Base-by-base conservation (phyloP, 2,888 invertebrate species). In the Stegana nigrithorax region DNA sequence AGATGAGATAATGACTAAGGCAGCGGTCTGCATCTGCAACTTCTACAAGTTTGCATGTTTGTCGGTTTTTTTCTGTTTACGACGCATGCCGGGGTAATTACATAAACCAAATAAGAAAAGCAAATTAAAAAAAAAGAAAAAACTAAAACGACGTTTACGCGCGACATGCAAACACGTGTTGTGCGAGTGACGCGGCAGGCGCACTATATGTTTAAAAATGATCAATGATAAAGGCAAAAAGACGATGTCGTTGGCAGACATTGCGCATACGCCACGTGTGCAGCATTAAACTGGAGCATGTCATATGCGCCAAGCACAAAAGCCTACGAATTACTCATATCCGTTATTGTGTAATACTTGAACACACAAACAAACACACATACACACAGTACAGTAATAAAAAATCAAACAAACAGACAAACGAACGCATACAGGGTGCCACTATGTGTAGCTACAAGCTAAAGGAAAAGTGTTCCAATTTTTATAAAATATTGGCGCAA, bases 261-360 rank as follows among this genome's bases (percentile, higher is more conserved):
- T 76, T 78, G 76, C 78, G 78, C 76, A 76, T 76, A 67, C 75
- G 78, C 76, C 75, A 76, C 75, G 78, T 76, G 75, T 72, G 74
- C 72, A 25, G 14, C 1, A 26, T n/a, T 14, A 53, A 53, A 53
- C 14, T 29, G 25, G 14, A 53, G 72, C 72, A 71, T 50, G 7
- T 50, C 68, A 68, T 78, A 75, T 74, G n/a, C n/a, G n/a, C n/a
- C n/a, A n/a, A 75, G 78, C 78, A 78, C 78, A 73, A 73, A 76
- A 70, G 74, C 78, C 75, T 78, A 76, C 78, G 75, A 76, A 76
- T 76, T 78, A 76, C 76, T 76, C 75, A 76, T 73, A 76, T 78
- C 75, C 75, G 78, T 74, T 76, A 74, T 76, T 78, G 76, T 78
- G 78, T 69, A 76, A 76, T 32, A 55, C 71, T 5, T 42, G 27